Conservation (phyloP, 2,888 invertebrate species). For the Nephrocerus scutellatus region DNA sequence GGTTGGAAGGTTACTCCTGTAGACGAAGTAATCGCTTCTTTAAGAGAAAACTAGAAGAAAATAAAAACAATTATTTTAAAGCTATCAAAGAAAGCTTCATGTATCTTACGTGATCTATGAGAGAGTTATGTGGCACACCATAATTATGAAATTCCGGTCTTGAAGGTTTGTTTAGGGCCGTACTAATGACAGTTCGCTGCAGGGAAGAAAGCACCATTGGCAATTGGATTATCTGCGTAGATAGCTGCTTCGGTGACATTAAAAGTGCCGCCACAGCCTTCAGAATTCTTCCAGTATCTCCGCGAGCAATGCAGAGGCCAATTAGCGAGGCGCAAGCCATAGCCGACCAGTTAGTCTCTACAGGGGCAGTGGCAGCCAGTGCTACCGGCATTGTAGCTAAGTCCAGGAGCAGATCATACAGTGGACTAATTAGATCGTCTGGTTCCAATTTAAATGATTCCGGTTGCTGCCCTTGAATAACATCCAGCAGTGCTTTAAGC, state of each 20-base stretch:
- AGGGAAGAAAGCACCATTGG: constrained; percentile 77
- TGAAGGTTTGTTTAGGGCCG: constrained; percentile 73
- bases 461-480: constrained; percentile 61
- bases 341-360: constrained; percentile 67
- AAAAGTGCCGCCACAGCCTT: constrained; percentile 79
- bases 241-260: constrained; percentile 73
- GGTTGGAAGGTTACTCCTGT: constrained; percentile 43
- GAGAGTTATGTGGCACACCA: constrained; percentile 73
- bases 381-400: constrained; percentile 65
- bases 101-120: constrained; percentile 55
- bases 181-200: constrained; percentile 83
- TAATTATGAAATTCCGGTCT: constrained; percentile 84
- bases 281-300: constrained; percentile 84
- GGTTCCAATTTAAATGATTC: constrained; percentile 46
- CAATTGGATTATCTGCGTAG: constrained; percentile 75
- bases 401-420: constrained; percentile 78
- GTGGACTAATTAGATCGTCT: constrained; percentile 61
- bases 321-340: constrained; percentile 88
- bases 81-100: constrained; percentile 24
- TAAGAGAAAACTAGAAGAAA: not conserved
- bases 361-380: constrained; percentile 36
- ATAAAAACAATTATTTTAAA: not conserved
- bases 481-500: constrained; percentile 78
- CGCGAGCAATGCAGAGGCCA: constrained; percentile 85
- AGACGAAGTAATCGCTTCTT: not conserved